Conservation (phyloP, 2,113 vertebrate species). For the Montifringilla adamsi region DNA sequence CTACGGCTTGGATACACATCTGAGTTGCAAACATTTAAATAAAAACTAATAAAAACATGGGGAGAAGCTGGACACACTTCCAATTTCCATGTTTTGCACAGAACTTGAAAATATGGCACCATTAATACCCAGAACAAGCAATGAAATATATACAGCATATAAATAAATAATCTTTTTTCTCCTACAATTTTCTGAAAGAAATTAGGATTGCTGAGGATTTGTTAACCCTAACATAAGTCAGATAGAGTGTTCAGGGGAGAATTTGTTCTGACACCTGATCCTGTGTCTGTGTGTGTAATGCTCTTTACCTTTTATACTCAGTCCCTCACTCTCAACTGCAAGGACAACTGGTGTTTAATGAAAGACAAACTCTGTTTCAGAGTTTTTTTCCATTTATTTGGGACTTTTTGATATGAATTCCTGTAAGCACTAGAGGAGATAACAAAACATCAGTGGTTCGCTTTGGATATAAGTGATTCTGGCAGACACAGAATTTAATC, state of each 20-base stretch:
- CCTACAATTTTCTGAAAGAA: not conserved
- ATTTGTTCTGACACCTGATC: not conserved
- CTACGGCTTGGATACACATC: not conserved
- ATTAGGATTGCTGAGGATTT: not conserved
- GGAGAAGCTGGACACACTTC: not conserved
- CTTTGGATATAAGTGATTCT: not conserved
- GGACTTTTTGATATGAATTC: not conserved
- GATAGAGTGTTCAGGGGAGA: not conserved
- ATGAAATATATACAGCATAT: not conserved
- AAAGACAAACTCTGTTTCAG: not conserved
- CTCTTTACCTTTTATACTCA: not conserved
- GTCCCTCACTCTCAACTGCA: not conserved
- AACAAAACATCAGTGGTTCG: slow-evolving; percentile 7
- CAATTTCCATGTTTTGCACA: not conserved
- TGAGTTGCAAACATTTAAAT: not conserved
- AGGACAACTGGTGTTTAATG: not conserved
- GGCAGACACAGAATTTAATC: not conserved
- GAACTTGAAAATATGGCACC: not conserved
- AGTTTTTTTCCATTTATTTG: not conserved
- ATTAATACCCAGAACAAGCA: not conserved
- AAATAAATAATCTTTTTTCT: not conserved
- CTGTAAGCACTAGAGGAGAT: not conserved
- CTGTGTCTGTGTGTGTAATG: not conserved
- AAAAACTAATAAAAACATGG: not conserved
- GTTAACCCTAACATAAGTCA: not conserved